A percentile compares a stretch with the other conserved stretches of the same genome.
Conservation (phyloP, 2,888 invertebrate genomes). For the Eristalinus sepulchralis region DNA sequence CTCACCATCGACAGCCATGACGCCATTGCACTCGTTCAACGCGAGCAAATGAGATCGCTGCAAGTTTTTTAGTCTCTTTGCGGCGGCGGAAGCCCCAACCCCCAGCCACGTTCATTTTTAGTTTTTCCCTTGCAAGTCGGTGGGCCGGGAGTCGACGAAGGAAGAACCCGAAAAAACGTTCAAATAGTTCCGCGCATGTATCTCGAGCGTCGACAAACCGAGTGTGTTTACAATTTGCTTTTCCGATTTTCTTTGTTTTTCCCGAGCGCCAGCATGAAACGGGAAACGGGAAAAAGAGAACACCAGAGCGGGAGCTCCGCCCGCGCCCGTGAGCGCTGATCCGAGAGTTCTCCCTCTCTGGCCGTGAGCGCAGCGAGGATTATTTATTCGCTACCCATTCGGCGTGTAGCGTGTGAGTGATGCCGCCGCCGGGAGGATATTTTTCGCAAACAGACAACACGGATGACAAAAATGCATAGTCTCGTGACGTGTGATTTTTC, state of each 20-base stretch:
- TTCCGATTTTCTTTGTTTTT: constrained; percentile 63
- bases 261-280: constrained; percentile 66
- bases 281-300: constrained; percentile 74
- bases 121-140: constrained; percentile 43
- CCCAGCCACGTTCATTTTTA: constrained; percentile 20
- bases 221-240: constrained; percentile 63
- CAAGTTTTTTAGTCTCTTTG: constrained; percentile 59
- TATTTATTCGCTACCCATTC: constrained; percentile 48
- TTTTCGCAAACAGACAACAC: constrained; percentile 26
- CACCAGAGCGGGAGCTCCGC: constrained; percentile 75
- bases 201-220: constrained; percentile 8
- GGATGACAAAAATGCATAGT: constrained; percentile 31
- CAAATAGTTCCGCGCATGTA: constrained; percentile 69
- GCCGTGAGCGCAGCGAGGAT: constrained; percentile 48
- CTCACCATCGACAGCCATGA: constrained; percentile 10
- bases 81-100: background rate
- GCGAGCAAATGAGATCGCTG: constrained; percentile 65
- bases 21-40: constrained; percentile 61
- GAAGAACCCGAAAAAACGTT: constrained; percentile 36
- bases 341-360: constrained; percentile 55
- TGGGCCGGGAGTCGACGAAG: background rate
- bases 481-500: background rate
- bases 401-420: constrained; percentile 53
- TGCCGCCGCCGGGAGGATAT: constrained; percentile 36
- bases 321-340: constrained; percentile 72